Evolutionary conservation across 2,888 invertebrate species (phyloP), one percentile per base, ranked within the genome.

Genomic region (Augochlorella aurata): DNA sequence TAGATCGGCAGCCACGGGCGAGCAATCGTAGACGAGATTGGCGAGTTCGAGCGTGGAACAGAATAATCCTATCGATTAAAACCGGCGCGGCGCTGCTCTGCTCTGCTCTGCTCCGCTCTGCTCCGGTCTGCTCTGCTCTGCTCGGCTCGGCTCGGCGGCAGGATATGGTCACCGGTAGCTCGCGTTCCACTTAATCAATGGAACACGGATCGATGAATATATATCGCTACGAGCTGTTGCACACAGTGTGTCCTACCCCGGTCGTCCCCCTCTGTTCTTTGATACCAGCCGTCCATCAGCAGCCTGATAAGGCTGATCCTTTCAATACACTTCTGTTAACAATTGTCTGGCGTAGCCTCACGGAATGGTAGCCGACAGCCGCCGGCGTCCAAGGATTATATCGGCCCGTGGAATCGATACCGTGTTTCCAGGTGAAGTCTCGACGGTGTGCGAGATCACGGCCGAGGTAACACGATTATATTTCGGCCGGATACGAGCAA

Each of bases 31-130:
- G 68, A 29, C 47, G 63, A 67, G 70, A 79, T 76, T 67, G 70
- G 70, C 54, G 74, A 74, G 61, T 74, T 67, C 45, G 69, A 68
- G 65, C 67, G 73, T 49, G 70, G 50, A 47, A 72, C 71, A 38
- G 77, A 77, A 74, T 84, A 83, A 84, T 84, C 77, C 83, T 67
- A 84, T 79, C 83, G 79, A 75, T 83, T 79, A 79, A 77, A 84
- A 83, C 67, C n/a, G 67, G 38, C 38, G 38, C 38, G 38, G 38
- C 38, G 38, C 38, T 38, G 38, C 38, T 38, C 38, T 4, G 38
- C 38, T 38, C 38, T 0, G 38, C 38, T 38, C 38, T 3, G 38
- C 38, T 3, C 38, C 2, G 38, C 38, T 3, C 38, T 2, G 38
- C 38, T 38, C 38, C n/a, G n/a, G n/a, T n/a, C n/a, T 29, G 38